Conservation (phyloP, 2,113 vertebrate species). For the Gobiocypris rarus region DNA sequence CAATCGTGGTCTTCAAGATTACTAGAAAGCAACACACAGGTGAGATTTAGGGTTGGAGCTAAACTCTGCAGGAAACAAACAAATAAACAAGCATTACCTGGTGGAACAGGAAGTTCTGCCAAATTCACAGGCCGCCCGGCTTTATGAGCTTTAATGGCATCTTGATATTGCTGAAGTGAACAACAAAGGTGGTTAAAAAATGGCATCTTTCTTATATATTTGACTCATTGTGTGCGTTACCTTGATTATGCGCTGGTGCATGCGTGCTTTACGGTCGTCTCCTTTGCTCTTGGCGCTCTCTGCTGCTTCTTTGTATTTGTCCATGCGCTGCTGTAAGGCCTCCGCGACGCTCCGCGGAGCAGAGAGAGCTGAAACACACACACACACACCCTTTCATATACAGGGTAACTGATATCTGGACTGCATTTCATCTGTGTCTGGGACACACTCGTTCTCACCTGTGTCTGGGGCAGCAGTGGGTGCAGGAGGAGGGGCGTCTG, state of each 20-base stretch:
- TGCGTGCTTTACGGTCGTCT: slow-evolving; percentile 88
- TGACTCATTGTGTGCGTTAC: slow-evolving; percentile 58
- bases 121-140: slow-evolving; percentile 82
- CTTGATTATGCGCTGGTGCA: slow-evolving; percentile 92
- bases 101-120: slow-evolving; percentile 86
- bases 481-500: slow-evolving; percentile 47
- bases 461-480: slow-evolving; percentile 26
- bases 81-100: slow-evolving; percentile 74
- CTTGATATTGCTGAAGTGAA: slow-evolving; percentile 89
- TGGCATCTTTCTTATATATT: neutral
- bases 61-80: neutral
- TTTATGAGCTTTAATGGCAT: slow-evolving; percentile 83
- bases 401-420: neutral
- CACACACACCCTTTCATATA: slow-evolving; percentile 27
- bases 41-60: no score
- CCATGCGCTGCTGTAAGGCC: slow-evolving; percentile 89
- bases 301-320: slow-evolving; percentile 81
- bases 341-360: slow-evolving; percentile 80
- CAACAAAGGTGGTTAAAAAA: neutral
- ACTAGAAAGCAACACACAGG: no score
- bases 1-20: no score
- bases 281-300: slow-evolving; percentile 84
- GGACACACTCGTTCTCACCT: slow-evolving; percentile 54
- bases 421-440: neutral
- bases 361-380: slow-evolving; percentile 73